Percentiles rank a stretch among this genome's conserved stretches.
Evolutionary conservation across 2,113 vertebrate genomes (phyloP).

Genomic region (Ctenomys sociabilis): DNA sequence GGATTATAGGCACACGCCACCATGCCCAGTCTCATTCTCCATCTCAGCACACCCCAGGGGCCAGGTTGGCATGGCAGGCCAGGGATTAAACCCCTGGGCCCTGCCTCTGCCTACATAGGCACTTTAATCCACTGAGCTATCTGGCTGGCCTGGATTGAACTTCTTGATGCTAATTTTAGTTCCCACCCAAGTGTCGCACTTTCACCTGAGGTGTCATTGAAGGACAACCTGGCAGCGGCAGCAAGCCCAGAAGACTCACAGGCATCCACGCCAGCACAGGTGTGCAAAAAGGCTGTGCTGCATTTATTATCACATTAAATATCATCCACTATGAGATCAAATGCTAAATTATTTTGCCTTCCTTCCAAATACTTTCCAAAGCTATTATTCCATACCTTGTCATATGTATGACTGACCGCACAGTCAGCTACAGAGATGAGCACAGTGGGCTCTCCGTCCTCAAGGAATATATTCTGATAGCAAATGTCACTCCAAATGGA

Average conservation of each 20-base stretch:
- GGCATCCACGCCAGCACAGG: neutral
- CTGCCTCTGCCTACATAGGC: no score
- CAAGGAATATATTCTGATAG: neutral
- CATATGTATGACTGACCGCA: neutral
- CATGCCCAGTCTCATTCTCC: no score
- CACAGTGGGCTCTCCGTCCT: neutral
- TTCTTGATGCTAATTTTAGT: neutral
- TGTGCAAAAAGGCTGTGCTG: neutral
- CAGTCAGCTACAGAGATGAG: neutral
- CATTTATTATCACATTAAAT: neutral
- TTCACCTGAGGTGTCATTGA: neutral
- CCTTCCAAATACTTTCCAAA: neutral
- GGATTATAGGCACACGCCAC: no score
- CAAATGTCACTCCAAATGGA: neutral
- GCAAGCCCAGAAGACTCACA: neutral
- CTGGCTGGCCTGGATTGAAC: neutral
- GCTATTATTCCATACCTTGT: neutral
- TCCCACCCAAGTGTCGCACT: neutral
- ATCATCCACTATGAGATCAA: neutral
- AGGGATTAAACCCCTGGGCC: no score
- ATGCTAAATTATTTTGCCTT: neutral
- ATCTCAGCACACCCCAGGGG: no score
- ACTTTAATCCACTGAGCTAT: no score
- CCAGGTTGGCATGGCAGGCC: no score
- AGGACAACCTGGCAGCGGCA: neutral